Percentiles rank a stretch among this genome's conserved stretches.
These are phyloP conservation scores for Lepus oiostolus DNA, from an alignment of 2,797 vertebrate genomes.

Conservation along the genomic window DNA sequence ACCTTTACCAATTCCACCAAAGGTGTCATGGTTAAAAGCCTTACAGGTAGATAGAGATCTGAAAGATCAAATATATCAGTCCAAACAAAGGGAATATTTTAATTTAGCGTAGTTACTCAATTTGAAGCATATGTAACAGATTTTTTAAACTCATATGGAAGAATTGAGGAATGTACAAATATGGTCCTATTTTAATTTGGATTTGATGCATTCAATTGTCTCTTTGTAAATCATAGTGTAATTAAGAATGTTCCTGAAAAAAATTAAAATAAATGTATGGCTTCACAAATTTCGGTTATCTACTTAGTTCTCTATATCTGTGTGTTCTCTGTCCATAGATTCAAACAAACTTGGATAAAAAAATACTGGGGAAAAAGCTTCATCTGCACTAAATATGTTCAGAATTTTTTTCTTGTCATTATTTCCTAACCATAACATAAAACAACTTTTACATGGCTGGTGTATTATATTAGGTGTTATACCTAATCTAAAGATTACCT, in stretches of 20 bases:
- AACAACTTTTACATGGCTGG: neutral
- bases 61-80: neutral
- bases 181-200: neutral
- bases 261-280: neutral
- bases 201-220: neutral
- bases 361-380: neutral
- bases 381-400: neutral
- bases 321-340: neutral
- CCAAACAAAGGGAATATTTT: constrained; percentile 1
- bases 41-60: neutral
- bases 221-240: neutral
- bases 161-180: neutral
- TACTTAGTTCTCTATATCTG: rapidly evolving
- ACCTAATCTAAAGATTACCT: neutral
- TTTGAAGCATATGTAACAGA: neutral
- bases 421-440: neutral
- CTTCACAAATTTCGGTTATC: neutral
- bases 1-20: neutral
- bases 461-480: neutral
- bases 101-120: neutral
- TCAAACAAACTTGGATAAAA: neutral
- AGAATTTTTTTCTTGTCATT: neutral
- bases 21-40: neutral
- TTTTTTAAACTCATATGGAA: neutral
- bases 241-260: neutral